Evolutionary conservation across 2,113 vertebrate species (phyloP), one percentile per base, ranked within the genome.

Genomic region (Gambusia affinis): DNA sequence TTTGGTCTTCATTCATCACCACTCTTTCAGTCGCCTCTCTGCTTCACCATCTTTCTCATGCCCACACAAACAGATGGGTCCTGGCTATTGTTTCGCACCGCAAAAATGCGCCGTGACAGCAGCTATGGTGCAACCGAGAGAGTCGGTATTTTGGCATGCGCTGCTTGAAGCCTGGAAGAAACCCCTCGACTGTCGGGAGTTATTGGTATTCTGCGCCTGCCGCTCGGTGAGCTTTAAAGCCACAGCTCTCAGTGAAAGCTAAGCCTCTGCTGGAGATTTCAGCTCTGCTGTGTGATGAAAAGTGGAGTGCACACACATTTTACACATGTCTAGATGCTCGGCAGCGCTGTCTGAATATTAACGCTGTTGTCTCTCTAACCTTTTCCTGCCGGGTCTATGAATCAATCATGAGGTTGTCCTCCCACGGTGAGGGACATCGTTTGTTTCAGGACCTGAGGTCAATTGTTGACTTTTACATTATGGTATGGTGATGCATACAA

Each of bases 281-380:
- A 60, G 30, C 47, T 42, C 12, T 31, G 61, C 31, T n/a, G 22
- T 54, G 5, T 54, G 19, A 54, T 54, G 51, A 17, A 54, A 54
- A 54, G 22, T 54, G 51, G 22, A 4, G 19, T 12, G 19, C 3
- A 51, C 42, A 68, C 66, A 51, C 28, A 11, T 1, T 30, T 35
- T 44, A 12, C 17, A 5, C 42, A 30, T 54, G 51, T 54, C 24
- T 24, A 19, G 19, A 54, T 54, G 22, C 51, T 54, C 19, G 2
- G 47, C 47, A 54, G 47, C 7, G 17, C 78, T 70, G 73, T 84
- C 75, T 84, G 87, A 91, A 86, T 91, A 82, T 75, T 79, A 90
- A 85, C 79, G 68, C 70, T 6, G 71, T 29, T 42, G 30, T 79
- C 35, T 37, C 51, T 28, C 11, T 0, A 12, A 31, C 29, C 30